Conservation (phyloP, 2,797 vertebrate genomes). For the Ispidina lecontei region DNA sequence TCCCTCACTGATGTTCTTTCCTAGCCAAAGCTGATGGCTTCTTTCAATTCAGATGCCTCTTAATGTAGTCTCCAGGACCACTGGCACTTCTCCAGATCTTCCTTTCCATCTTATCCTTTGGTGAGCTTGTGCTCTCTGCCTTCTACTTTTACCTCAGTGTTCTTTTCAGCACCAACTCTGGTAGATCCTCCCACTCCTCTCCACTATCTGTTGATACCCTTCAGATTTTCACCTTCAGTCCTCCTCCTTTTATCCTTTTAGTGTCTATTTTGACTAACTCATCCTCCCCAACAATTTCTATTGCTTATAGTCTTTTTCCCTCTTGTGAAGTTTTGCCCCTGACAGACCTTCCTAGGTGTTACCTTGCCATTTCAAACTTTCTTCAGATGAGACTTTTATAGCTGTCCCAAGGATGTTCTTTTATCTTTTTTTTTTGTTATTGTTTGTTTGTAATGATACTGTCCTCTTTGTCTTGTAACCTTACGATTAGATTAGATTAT, state of each 20-base stretch:
- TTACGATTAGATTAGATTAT: not conserved
- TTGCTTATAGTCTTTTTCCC: not conserved
- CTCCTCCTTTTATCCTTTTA: not conserved
- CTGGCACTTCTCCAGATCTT: not conserved
- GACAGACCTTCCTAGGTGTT: not conserved
- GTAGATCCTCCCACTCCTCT: not conserved
- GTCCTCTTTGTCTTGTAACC: not conserved
- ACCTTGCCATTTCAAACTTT: not conserved
- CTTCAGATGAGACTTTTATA: not conserved
- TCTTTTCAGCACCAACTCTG: not conserved
- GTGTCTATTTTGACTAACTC: constrained; percentile 23
- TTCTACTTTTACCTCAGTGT: not conserved
- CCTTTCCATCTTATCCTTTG: not conserved
- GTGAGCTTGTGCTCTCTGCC: not conserved
- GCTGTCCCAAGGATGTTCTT: not conserved
- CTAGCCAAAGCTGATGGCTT: not conserved
- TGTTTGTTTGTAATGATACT: not conserved
- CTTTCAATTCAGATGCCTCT: not conserved
- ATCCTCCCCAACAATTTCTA: not conserved
- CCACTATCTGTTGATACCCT: not conserved
- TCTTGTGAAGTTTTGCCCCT: not conserved
- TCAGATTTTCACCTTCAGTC: not conserved
- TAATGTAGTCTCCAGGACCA: not conserved
- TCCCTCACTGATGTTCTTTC: not conserved
- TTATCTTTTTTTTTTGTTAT: not conserved